Base-by-base conservation (phyloP, 2,888 invertebrate species). In the Meta bourneti region DNA sequence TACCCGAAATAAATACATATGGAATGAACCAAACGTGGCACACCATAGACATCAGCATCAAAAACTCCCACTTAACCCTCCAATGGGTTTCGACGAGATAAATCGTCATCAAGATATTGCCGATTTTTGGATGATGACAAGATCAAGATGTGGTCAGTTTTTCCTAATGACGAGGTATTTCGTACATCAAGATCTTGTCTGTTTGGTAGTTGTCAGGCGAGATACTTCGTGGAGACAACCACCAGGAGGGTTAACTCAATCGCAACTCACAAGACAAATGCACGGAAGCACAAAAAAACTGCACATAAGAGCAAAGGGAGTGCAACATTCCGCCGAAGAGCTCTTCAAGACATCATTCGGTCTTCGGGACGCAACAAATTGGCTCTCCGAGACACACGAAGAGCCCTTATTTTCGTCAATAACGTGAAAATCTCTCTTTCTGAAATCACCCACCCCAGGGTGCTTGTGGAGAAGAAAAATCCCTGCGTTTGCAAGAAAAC, bases 351-450 rank as follows among this genome's bases (percentile, higher is more conserved):
- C 9, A 61, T 5, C 61, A 61, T 11, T 16, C 7, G 61, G 16
- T 16, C 11, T 61, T 61, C 61, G 11, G 61, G 61, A 61, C 61
- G 79, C 61, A 34, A 54, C 79, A 79, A 79, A 79, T 79, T 79
- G 79, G 79, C 79, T 79, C 79, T 79, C 52, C 16, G 16, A 8
- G 20, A 1, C 19, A 48, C 71, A 13, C 54, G 9, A 75, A 75
- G 75, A 48, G 6, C 54, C 61, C 48, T 61, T 54, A n/a, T 51
- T 70, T 19, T 19, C 61, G 8, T 48, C 54, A 48, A 72, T 75
- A 75, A 84, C 74, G 16, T 52, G 54, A 52, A 84, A 74, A 84
- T 72, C 54, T 75, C 54, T 75, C 75, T 74, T 78, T 52, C 9
- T 51, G 78, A 52, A 51, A 78, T 52, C 52, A 78, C 78, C 52